Conservation (phyloP, 2,797 vertebrate species). For the Erethizon dorsatum region DNA sequence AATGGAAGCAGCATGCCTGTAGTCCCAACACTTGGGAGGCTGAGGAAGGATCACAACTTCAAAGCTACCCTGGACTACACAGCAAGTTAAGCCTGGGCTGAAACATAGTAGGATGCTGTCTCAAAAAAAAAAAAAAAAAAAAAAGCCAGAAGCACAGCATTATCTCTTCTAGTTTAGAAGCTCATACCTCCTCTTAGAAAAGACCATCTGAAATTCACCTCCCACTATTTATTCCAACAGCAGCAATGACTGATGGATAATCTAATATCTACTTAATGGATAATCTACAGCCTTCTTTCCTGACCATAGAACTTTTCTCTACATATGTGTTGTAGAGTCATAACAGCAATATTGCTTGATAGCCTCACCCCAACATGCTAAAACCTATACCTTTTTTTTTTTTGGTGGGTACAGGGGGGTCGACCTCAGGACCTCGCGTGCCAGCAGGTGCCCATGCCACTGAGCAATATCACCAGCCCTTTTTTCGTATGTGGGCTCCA, state of each 20-base stretch:
- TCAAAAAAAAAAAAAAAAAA: background rate
- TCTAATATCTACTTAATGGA: background rate
- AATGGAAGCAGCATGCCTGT: background rate
- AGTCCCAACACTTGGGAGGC: background rate
- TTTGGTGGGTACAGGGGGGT: too few relatives aligned
- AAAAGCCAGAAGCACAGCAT: background rate
- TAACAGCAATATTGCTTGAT: background rate
- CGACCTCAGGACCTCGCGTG: too few relatives aligned
- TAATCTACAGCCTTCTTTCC: constrained; percentile 26
- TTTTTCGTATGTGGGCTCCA: too few relatives aligned
- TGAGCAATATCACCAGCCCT: too few relatives aligned
- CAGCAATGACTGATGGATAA: background rate
- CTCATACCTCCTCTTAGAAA: background rate
- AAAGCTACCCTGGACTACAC: background rate
- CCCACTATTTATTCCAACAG: background rate
- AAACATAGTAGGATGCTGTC: background rate
- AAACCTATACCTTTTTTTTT: background rate
- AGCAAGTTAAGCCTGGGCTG: background rate
- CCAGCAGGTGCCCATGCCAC: too few relatives aligned
- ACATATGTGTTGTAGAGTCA: background rate
- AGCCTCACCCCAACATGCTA: background rate
- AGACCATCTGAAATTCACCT: background rate
- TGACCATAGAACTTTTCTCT: background rate
- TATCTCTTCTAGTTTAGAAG: background rate
- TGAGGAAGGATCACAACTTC: background rate